phyloP scores from a whole-genome alignment of 2,797 vertebrate genomes.

The Octomys mimax region DNA sequence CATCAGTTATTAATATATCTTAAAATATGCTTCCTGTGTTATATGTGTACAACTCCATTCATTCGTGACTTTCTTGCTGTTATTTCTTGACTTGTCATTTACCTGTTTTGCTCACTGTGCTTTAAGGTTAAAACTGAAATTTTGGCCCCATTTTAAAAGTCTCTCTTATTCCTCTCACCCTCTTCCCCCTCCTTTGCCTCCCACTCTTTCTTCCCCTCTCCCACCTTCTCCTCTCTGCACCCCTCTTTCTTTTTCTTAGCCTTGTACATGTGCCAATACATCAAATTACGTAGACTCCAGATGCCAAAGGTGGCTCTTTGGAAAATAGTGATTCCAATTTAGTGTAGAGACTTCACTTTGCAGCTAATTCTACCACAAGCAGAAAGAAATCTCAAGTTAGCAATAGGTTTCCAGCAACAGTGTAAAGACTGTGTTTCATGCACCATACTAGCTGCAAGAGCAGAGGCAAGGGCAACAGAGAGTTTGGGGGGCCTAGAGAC shows the following conservation, averaged over 20 bases:
- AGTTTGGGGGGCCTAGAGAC: neutral
- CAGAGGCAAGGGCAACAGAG: neutral
- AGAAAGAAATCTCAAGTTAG: constrained; percentile 41
- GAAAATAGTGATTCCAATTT: neutral
- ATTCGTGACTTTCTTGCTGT: neutral
- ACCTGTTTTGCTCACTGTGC: neutral
- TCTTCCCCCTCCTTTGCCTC: neutral
- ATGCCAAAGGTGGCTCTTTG: neutral
- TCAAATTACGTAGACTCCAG: constrained; percentile 3
- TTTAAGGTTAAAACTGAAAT: neutral
- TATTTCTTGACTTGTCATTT: neutral
- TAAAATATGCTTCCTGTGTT: neutral
- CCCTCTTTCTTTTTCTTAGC: neutral
- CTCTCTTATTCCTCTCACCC: neutral
- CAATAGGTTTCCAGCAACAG: neutral
- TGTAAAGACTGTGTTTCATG: neutral
- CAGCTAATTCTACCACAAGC: neutral
- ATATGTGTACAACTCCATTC: neutral
- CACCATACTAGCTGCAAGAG: neutral
- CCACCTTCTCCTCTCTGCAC: no score
- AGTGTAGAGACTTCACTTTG: constrained; percentile 45
- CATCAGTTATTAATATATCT: neutral
- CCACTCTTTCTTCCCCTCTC: neutral
- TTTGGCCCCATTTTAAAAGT: constrained; percentile 5
- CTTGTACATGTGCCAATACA: neutral